These are phyloP conservation scores for Heliconius ethilla DNA, from an alignment of 2,888 invertebrate genomes.

Conservation along the genomic window DNA sequence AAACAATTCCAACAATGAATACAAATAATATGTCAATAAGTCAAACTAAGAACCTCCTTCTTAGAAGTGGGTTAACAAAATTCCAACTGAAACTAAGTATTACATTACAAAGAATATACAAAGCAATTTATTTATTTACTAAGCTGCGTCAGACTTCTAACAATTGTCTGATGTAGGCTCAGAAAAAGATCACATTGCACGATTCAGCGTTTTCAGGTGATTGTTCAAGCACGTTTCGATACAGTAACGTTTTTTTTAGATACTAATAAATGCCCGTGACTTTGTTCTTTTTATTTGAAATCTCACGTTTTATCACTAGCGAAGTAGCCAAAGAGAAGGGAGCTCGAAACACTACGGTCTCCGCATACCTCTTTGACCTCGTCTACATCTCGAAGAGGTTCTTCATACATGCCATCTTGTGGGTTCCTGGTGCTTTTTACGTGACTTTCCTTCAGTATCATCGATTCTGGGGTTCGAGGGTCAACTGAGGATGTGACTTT, in stretches of 20 bases:
- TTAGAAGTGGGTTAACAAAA: neutral
- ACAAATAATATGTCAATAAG: neutral
- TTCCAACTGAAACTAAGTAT: neutral
- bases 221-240: constrained; percentile 18
- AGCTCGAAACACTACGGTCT: too few species aligned
- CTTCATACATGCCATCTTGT: too few species aligned
- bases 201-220: constrained; percentile 19
- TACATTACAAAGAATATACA: neutral
- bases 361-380: too few species aligned
- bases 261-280: neutral
- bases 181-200: constrained; percentile 17
- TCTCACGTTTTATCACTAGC: too few species aligned
- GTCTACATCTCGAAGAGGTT: too few species aligned
- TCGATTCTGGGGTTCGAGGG: too few species aligned
- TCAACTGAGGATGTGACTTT: too few species aligned
- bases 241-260: neutral
- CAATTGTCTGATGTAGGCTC: constrained; percentile 20
- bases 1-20: neutral
- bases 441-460: too few species aligned
- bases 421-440: too few species aligned
- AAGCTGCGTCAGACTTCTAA: constrained; percentile 20
- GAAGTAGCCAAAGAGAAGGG: too few species aligned
- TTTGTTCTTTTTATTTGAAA: too few species aligned
- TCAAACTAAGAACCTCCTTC: neutral
- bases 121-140: constrained; percentile 16